phyloP scores from a whole-genome alignment of 2,797 vertebrate species.

The Mus minutoides region DNA sequence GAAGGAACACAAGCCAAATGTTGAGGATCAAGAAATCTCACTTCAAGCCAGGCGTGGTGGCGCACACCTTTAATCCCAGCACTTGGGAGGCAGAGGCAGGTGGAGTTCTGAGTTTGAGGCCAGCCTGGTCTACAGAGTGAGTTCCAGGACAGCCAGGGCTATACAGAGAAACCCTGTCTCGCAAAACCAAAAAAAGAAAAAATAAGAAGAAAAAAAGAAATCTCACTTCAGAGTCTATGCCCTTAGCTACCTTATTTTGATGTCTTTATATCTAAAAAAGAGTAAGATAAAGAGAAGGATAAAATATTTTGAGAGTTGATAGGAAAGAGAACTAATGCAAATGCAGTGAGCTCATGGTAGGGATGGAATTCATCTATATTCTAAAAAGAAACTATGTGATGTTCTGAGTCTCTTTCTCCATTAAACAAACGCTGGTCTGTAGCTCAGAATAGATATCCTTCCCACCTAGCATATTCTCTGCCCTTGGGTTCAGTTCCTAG shows the following conservation, averaged over 20 bases:
- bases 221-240: not conserved
- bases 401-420: not conserved
- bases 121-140: too few relatives aligned
- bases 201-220: not conserved
- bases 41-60: not conserved
- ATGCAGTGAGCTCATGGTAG: not conserved
- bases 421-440: not conserved
- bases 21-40: not conserved
- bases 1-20: not conserved
- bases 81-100: too few relatives aligned
- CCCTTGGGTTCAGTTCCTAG: not conserved
- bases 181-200: too few relatives aligned
- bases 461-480: not conserved
- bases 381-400: not conserved
- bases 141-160: too few relatives aligned
- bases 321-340: not conserved
- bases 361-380: not conserved
- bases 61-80: too few relatives aligned
- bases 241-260: not conserved
- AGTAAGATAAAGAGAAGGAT: constrained; percentile 10
- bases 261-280: not conserved
- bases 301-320: not conserved
- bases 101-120: too few relatives aligned
- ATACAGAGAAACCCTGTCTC: too few relatives aligned
- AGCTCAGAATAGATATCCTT: not conserved